Evolutionary conservation across 2,113 vertebrate genomes (phyloP), one percentile per base, ranked within the genome.

Genomic region (Coptodon rendalli): DNA sequence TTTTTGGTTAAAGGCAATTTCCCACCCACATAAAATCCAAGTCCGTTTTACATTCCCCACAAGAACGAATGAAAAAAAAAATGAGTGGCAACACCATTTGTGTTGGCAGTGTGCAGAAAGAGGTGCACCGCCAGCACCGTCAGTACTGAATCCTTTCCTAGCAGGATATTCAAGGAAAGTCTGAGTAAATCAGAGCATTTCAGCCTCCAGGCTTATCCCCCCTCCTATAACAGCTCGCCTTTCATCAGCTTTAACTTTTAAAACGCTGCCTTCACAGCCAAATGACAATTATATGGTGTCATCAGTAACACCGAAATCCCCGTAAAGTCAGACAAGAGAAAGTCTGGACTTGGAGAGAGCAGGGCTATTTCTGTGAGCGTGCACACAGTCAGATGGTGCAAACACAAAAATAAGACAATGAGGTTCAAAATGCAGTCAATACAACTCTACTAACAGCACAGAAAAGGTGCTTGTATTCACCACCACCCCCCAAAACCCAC

Each of bases 51-150:
- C 54, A 61, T 40, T 68, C 36, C 86, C 43, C 79, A 11, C 14
- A 87, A 50, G 84, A 84, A 89, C 34, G 3, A 85, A 43, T 45
- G 19, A 86, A 84, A 91, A 56, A 83, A 84, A 43, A 84, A 24
- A 53, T 52, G 82, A 87, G 83, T 48, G 79, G 86, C 38, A 97
- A 93, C 95, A 94, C 43, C 96, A 96, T 93, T 95, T 96, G 95
- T 94, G 73, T 90, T 95, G 94, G 95, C 95, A 96, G 53, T 2
- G 86, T 87, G 61, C 83, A 80, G 85, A 57, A 13, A 81, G 90
- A 71, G 81, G 76, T 57, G 78, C 53, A 17, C 84, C 80, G 83
- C 87, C 90, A 92, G 86, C 40, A 48, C 84, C 34, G 2, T 36
- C 48, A 22, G 85, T 84, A 19, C 50, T 22, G 79, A 91, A 89